A percentile compares a stretch with the other conserved stretches of the same genome.
These are phyloP conservation scores for Heliconius ethilla DNA, from an alignment of 2,888 invertebrate species.

Conservation along the genomic window DNA sequence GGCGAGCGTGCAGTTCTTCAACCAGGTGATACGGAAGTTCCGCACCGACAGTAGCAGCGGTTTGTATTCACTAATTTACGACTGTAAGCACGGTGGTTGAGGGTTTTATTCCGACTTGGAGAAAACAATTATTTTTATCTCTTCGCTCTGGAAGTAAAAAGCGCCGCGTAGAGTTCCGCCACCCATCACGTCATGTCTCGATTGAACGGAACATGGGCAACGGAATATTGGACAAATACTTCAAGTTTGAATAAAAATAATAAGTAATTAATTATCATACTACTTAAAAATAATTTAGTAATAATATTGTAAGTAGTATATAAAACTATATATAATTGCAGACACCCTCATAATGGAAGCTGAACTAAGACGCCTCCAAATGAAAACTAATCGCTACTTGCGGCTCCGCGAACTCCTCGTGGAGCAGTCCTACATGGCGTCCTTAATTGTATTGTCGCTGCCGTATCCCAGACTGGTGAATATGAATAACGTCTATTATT, in stretches of 20 bases:
- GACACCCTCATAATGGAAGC: conserved; percentile 43
- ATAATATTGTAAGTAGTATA: too few relatives aligned
- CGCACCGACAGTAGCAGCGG: conserved; percentile 27
- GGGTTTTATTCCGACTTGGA: too few relatives aligned
- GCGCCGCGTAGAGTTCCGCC: too few relatives aligned
- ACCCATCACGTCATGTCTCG: too few relatives aligned
- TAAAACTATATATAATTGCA: conserved; percentile 13
- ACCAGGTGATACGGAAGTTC: conserved; percentile 36
- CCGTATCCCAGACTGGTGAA: conserved; percentile 90
- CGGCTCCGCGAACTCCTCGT: conserved; percentile 90
- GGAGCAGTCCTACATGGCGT: conserved; percentile 89
- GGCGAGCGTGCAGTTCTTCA: conserved; percentile 41
- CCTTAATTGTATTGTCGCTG: conserved; percentile 94
- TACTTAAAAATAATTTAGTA: background rate
- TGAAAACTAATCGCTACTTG: conserved; percentile 91
- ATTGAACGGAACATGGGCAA: too few relatives aligned
- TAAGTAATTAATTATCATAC: too few relatives aligned
- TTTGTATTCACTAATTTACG: background rate
- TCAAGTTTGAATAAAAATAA: too few relatives aligned
- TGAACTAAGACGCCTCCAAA: conserved; percentile 38
- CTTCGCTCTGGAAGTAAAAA: too few relatives aligned
- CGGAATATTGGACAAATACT: too few relatives aligned
- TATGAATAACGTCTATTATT: background rate
- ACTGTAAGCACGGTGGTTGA: too few relatives aligned
- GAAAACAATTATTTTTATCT: too few relatives aligned